Evolutionary conservation across 2,797 vertebrate species (phyloP).

Genomic region (Pempheris klunzingeri): DNA sequence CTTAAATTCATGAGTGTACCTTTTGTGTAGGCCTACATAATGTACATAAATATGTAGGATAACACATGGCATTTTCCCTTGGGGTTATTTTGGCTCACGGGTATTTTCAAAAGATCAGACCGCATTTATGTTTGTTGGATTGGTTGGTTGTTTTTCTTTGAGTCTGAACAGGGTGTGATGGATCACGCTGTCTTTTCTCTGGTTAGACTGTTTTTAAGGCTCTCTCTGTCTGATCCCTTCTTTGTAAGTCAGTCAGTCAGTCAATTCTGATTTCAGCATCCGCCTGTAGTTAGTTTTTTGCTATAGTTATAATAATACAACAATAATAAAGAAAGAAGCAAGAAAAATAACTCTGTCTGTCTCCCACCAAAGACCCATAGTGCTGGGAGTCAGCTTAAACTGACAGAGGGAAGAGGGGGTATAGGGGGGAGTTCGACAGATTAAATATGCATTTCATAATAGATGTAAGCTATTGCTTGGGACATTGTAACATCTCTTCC

Average conservation of each 20-base stretch:
- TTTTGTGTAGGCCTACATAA: background rate
- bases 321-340: background rate
- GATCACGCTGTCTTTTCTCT: background rate
- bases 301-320: too few relatives aligned
- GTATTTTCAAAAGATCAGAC: background rate
- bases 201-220: background rate
- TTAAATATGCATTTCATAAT: slow-evolving; percentile 15
- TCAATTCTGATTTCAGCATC: background rate
- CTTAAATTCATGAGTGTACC: too few relatives aligned
- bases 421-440: background rate
- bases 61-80: too few relatives aligned
- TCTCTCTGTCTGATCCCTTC: background rate
- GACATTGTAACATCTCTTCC: background rate
- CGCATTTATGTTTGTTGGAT: background rate
- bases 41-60: background rate
- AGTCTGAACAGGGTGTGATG: background rate
- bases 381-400: background rate
- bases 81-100: background rate
- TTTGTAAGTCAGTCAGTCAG: background rate
- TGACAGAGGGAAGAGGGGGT: too few relatives aligned
- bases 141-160: background rate
- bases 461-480: slow-evolving; percentile 7
- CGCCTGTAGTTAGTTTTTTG: background rate
- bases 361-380: too few relatives aligned
- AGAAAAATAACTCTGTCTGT: background rate